These are phyloP conservation scores for Stegodyphus dumicola DNA, from an alignment of 1,140 invertebrate species.

Conservation along the genomic window DNA sequence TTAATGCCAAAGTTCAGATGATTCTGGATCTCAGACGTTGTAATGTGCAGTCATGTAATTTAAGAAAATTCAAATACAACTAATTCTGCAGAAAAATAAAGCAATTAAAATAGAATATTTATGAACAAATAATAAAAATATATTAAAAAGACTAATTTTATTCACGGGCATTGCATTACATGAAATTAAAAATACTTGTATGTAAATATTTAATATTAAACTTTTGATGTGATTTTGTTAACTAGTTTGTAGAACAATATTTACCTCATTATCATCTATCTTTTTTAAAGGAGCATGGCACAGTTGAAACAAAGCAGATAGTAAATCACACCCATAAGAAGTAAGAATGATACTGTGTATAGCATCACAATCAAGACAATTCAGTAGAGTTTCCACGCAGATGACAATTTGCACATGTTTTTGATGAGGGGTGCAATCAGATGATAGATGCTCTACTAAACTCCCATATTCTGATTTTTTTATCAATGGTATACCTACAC, in stretches of 20 bases:
- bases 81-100: too few relatives aligned
- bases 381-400: slow-evolving; percentile 66
- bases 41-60: too few relatives aligned
- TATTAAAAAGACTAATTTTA: too few relatives aligned
- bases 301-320: slow-evolving; percentile 79
- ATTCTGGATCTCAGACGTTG: too few relatives aligned
- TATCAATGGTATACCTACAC: slow-evolving; percentile 73
- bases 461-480: slow-evolving; percentile 64
- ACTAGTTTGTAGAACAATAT: not conserved
- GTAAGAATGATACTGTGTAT: slow-evolving; percentile 68
- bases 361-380: slow-evolving; percentile 67
- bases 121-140: too few relatives aligned
- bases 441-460: slow-evolving; percentile 40
- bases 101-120: too few relatives aligned
- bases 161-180: not conserved
- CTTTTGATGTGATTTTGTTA: too few relatives aligned
- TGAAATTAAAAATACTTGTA: not conserved
- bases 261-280: slow-evolving; percentile 36
- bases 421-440: slow-evolving; percentile 65
- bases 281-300: slow-evolving; percentile 70
- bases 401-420: slow-evolving; percentile 68
- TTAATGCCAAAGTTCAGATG: too few relatives aligned
- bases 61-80: too few relatives aligned
- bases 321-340: slow-evolving; percentile 70
- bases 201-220: not conserved